A percentile compares a stretch with the other conserved stretches of the same genome.
Conservation (phyloP, 2,113 vertebrate species). For the Gavialis gangeticus region DNA sequence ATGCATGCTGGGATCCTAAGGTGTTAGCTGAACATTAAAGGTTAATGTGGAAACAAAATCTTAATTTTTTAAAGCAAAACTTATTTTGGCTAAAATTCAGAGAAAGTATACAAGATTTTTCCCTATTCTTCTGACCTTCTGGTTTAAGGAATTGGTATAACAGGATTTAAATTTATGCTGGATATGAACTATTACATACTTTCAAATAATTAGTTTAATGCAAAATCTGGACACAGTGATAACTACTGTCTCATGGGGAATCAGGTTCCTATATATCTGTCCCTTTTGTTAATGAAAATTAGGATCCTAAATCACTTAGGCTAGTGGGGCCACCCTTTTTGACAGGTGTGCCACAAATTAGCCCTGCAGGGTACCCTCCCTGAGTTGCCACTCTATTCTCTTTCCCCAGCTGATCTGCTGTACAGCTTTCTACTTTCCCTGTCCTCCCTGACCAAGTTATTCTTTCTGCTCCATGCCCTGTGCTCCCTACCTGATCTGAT, state of each 20-base stretch:
- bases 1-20: not conserved
- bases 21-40: not conserved
- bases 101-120: not conserved
- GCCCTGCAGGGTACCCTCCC: too few species aligned
- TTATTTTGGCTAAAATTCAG: not conserved
- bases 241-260: not conserved
- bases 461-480: too few species aligned
- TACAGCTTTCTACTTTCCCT: too few species aligned
- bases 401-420: too few species aligned
- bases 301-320: not conserved
- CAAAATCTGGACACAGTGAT: not conserved
- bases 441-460: too few species aligned
- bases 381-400: too few species aligned
- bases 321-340: not conserved
- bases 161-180: not conserved
- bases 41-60: not conserved
- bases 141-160: not conserved
- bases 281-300: conserved; percentile 6
- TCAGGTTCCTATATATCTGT: not conserved
- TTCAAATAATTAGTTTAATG: not conserved
- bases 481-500: too few species aligned
- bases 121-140: not conserved
- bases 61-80: not conserved
- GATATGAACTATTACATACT: not conserved
- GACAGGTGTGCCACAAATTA: too few species aligned